A percentile compares a stretch with the other conserved stretches of the same genome.
phyloP scores from a whole-genome alignment of 2,888 invertebrate species.

The Drosophila mulleri region DNA sequence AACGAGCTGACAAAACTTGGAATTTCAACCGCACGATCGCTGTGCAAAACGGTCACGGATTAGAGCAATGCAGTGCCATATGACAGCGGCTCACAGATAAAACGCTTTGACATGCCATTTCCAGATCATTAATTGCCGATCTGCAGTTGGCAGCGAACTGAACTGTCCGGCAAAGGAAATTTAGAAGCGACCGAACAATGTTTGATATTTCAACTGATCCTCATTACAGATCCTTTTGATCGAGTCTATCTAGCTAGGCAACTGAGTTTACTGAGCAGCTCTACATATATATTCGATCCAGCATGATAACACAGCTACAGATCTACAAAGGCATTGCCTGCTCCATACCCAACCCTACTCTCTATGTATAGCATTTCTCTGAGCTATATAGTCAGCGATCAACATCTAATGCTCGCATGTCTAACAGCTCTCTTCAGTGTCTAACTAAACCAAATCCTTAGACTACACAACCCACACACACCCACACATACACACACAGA shows the following conservation, averaged over 20 bases:
- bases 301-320: too few species aligned
- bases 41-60: constrained; percentile 60
- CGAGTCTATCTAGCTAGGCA: too few species aligned
- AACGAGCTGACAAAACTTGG: constrained; percentile 83
- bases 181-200: neutral
- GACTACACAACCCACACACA: constrained; percentile 8
- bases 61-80: constrained; percentile 45
- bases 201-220: too few species aligned
- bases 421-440: constrained; percentile 16
- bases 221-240: too few species aligned
- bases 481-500: constrained; percentile 34
- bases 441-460: constrained; percentile 17
- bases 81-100: constrained; percentile 66
- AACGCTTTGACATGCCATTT: constrained; percentile 58
- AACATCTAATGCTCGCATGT: neutral
- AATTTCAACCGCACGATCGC: constrained; percentile 61
- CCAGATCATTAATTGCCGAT: constrained; percentile 71
- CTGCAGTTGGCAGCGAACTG: neutral
- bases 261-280: too few species aligned
- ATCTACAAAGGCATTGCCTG: neutral
- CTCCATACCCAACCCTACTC: neutral
- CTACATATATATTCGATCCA: too few species aligned
- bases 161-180: neutral
- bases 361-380: neutral
- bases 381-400: neutral